A percentile compares a stretch with the other conserved stretches of the same genome.
Conservation (phyloP, 2,888 invertebrate genomes). For the Nemurella pictetii region DNA sequence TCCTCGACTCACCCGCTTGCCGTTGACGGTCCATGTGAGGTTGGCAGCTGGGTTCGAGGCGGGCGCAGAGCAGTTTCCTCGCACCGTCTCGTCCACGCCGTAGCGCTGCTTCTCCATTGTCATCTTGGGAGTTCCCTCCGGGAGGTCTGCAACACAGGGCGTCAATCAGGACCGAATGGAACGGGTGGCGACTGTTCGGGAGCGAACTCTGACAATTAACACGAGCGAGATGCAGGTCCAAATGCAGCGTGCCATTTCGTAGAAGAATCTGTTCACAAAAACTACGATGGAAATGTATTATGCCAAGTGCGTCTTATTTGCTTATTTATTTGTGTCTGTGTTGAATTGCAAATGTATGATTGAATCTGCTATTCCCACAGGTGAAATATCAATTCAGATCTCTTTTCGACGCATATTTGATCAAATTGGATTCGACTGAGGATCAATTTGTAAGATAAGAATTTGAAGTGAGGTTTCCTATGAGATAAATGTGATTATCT, state of each 20-base stretch:
- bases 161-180: not conserved
- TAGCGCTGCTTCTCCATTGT: conserved; percentile 69
- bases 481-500: not conserved
- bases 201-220: too few relatives aligned
- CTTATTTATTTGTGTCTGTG: not conserved
- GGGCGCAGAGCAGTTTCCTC: conserved; percentile 70
- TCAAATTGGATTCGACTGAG: not conserved
- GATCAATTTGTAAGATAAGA: not conserved
- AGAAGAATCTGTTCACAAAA: not conserved
- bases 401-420: not conserved
- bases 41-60: conserved; percentile 69
- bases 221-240: too few relatives aligned
- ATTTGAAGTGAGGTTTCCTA: not conserved
- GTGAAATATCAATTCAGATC: not conserved
- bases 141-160: conserved; percentile 61
- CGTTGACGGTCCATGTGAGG: conserved; percentile 71
- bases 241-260: not conserved
- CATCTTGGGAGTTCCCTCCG: conserved; percentile 67
- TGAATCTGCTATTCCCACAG: not conserved
- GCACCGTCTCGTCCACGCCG: conserved; percentile 68
- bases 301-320: not conserved
- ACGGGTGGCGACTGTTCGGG: too few relatives aligned
- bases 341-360: not conserved
- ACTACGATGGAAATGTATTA: not conserved
- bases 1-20: conserved; percentile 49